phyloP scores from a whole-genome alignment of 2,113 vertebrate species.

The Stigmatopora argus region DNA sequence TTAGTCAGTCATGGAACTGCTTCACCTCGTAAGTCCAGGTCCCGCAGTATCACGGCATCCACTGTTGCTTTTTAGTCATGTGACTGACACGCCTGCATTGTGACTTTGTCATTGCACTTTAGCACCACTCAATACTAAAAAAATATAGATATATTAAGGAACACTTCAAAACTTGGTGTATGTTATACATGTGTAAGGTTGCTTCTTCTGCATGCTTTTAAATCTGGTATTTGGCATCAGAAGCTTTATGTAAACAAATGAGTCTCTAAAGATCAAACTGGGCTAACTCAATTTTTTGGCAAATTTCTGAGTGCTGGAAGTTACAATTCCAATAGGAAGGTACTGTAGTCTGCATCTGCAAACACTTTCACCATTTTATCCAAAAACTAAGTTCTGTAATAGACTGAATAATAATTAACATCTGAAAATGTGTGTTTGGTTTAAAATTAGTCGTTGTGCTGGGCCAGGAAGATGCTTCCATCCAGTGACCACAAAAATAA shows the following conservation, averaged over 20 bases:
- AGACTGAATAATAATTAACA: background rate
- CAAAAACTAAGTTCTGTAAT: background rate
- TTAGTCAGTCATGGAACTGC: no score
- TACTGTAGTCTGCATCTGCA: background rate
- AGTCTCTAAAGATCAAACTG: background rate
- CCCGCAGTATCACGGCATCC: background rate
- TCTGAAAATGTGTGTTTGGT: background rate
- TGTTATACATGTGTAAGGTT: conserved; percentile 29
- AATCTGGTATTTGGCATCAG: conserved; percentile 62
- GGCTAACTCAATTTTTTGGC: background rate
- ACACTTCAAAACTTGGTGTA: conserved; percentile 40
- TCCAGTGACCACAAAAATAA: conserved; percentile 55
- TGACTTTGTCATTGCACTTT: conserved; percentile 57
- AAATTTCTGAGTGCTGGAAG: background rate
- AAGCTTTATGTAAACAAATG: conserved; percentile 45
- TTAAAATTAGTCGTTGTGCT: conserved; percentile 34
- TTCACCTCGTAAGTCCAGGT: background rate
- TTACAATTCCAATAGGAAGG: background rate
- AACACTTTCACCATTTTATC: background rate
- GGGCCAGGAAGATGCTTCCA: conserved; percentile 55
- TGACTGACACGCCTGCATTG: conserved; percentile 34
- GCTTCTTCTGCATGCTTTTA: conserved; percentile 69
- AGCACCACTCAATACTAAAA: conserved; percentile 17
- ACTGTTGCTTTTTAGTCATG: conserved; percentile 1
- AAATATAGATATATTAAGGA: background rate